phyloP scores from a whole-genome alignment of 2,797 vertebrate genomes.

The Cygnus olor region DNA sequence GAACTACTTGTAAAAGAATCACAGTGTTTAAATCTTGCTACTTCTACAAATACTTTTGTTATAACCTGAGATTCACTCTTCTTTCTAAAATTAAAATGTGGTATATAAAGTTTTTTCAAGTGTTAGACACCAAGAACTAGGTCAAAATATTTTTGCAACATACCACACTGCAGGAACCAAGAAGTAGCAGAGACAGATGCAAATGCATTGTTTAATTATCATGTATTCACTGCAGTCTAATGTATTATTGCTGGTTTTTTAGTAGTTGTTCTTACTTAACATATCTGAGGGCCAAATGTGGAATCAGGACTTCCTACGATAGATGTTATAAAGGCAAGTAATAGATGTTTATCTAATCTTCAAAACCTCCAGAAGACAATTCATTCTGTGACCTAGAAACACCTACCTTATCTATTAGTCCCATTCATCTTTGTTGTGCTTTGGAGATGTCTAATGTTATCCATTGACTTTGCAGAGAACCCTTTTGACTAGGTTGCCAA shows the following conservation, averaged over 20 bases:
- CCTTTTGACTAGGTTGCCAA: background rate
- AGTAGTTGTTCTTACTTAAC: background rate
- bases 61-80: background rate
- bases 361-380: background rate
- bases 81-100: background rate
- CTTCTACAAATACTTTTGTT: slow-evolving; percentile 44
- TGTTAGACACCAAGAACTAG: background rate
- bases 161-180: background rate
- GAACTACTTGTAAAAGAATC: background rate
- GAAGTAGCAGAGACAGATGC: background rate
- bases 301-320: background rate
- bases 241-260: background rate
- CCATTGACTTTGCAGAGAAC: background rate
- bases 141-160: background rate
- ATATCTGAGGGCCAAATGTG: background rate
- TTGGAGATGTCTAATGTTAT: background rate
- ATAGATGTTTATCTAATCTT: slow-evolving; percentile 6
- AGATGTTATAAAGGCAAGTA: background rate
- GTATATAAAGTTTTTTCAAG: background rate
- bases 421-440: background rate
- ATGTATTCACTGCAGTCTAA: background rate
- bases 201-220: background rate
- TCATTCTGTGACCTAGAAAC: background rate
- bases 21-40: background rate
- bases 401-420: background rate